phyloP scores from a whole-genome alignment of 2,888 invertebrate genomes.

The Nasonovia ribisnigri region DNA sequence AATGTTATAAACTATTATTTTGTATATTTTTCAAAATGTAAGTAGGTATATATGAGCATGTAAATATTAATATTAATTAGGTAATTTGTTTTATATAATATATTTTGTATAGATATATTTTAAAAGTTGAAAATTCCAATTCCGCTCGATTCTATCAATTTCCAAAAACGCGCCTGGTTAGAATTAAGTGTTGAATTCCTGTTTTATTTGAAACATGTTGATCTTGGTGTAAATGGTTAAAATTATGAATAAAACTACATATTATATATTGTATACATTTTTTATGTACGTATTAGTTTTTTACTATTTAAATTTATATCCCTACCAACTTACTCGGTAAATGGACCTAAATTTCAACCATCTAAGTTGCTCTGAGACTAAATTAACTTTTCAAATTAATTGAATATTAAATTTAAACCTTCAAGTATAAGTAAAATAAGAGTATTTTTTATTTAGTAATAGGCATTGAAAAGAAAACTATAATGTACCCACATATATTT shows the following conservation, averaged over 20 bases:
- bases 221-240: not conserved
- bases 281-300: no score
- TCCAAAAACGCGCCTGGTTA: not conserved
- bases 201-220: not conserved
- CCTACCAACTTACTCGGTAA: not conserved
- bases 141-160: not conserved
- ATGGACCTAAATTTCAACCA: not conserved
- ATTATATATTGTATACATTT: no score
- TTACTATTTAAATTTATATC: not conserved
- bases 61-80: not conserved
- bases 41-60: not conserved
- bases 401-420: not conserved
- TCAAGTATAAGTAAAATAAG: not conserved
- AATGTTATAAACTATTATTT: not conserved
- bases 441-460: not conserved
- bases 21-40: not conserved
- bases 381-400: not conserved
- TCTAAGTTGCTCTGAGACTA: not conserved
- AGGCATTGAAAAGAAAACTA: not conserved
- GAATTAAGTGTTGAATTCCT: not conserved
- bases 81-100: not conserved
- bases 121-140: not conserved
- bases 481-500: not conserved
- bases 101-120: not conserved
- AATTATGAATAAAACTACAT: not conserved